Evolutionary conservation across 2,113 vertebrate genomes (phyloP), one percentile per base, ranked within the genome.

Genomic region (Eonycteris spelaea): DNA sequence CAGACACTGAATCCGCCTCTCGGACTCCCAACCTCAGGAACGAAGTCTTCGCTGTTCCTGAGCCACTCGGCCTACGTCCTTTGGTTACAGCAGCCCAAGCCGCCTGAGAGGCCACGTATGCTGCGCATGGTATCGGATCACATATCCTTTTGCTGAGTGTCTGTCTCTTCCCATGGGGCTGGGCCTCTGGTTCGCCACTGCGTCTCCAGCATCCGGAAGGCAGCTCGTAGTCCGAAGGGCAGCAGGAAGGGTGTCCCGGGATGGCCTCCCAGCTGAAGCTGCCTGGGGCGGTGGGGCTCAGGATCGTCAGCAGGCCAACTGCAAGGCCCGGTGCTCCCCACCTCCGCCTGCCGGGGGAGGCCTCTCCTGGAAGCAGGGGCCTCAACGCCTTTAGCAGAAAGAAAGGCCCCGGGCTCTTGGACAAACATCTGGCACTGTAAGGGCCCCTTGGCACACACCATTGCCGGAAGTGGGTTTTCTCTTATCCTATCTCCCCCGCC

Each of bases 251-350:
- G 65, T 26, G 26, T 48, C 70, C 53, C 12, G 5, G 78, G 78
- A 30, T 0, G 5, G 21, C 14, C 43, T 30, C n/a, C 28, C 21
- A 3, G 51, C 11, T 14, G 30, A 13, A 43, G 67, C n/a, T 68
- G 16, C 65, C 40, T 3, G 4, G n/a, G 18, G 1, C 3, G n/a
- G 70, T 16, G 1, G 70, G 28, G 53, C 7, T 48, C 26, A 21
- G 40, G 70, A 13, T 40, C 18, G 2, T 4, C 3, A 19, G 70
- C 14, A 12, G 63, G 22, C 18, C n/a, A n/a, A n/a, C n/a, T 1
- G 59, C 38, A 16, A 38, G n/a, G 16, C 55, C 33, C 48, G 2
- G 0, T 0, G 22, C 45, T 63, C 10, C 4, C 12, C 3, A 0
- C 51, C 67, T 28, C 7, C 35, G 35, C 38, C 33, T 22, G 45